Base-by-base conservation (phyloP, 2,797 vertebrate genomes). In the Petrocephalus schoutedeni region DNA sequence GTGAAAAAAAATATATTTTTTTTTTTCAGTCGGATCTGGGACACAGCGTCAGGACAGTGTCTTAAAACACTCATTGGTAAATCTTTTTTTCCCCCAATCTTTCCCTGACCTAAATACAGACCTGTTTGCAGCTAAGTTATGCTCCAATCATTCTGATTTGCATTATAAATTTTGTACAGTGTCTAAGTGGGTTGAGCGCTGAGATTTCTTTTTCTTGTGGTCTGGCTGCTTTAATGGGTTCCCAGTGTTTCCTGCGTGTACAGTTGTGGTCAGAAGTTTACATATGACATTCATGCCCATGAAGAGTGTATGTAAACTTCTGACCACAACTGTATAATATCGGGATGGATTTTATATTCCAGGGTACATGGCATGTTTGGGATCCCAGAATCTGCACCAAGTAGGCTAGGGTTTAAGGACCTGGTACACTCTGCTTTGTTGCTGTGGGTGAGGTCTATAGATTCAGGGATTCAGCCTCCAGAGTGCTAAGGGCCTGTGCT, bases 31-130 rank as follows among this genome's bases (percentile, higher is more conserved):
- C 98, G 98, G 88, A 99, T 99, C 94, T 99, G 98, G 98, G 98
- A 99, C 93, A 99, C 98, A 0, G 98, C 98, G 0, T 99, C 98
- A 0, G 98, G 98, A 2, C 98, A 99, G 96, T 99, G 98, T 94
- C 95, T 99, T 94, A 99, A 99, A 96, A 99, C 98, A 0, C 96
- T 99, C 89, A 99, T 99, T 19, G 98, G 98, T 99, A 92, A 97
- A 96, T 41, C 32, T 21, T 9, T 51, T 57, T 7, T 53, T 84
- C 28, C 28, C 28, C 28, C 28, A 28, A 28, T 28, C 28, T 28
- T 28, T 28, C 28, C 28, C 28, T 28, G 28, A 28, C n/a, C 21
- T 84, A 84, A 51, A 45, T 82, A 53, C 51, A 85, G 51, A 10
- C 45, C 19, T 45, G 12, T 12, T 61, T 86, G 45, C 21, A 14